Conservation (phyloP, 2,797 vertebrate genomes). For the Astyanax mexicanus region DNA sequence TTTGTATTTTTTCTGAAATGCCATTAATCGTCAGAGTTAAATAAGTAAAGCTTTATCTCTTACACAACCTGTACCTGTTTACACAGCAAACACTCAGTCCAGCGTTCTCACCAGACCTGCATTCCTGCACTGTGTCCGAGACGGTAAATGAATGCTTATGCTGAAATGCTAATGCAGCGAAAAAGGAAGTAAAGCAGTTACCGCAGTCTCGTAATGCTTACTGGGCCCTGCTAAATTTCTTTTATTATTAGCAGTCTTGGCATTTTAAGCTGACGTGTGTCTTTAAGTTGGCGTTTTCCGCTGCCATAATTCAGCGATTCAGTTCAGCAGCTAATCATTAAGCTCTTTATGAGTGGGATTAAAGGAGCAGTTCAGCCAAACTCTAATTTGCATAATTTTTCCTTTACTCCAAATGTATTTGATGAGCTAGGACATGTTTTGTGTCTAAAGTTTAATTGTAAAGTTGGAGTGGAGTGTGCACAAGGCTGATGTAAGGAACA, state of each 20-base stretch:
- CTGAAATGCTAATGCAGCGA: neutral
- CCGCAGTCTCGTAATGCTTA: neutral
- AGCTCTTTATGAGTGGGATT: neutral
- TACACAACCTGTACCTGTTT: constrained; percentile 58
- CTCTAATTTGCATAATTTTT: neutral
- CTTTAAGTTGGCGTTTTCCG: neutral
- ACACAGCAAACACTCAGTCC: constrained; percentile 59
- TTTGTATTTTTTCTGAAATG: neutral
- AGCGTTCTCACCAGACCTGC: constrained; percentile 23
- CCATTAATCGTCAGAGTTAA: neutral
- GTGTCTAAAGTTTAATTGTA: too few relatives aligned
- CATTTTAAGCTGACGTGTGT: neutral
- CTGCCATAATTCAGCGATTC: neutral
- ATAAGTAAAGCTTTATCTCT: constrained; percentile 60
- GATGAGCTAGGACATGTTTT: neutral
- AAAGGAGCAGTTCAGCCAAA: neutral
- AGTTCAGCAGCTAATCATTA: constrained; percentile 1
- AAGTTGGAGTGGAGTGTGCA: too few relatives aligned
- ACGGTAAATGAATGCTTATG: neutral
- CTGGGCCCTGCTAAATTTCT: neutral
- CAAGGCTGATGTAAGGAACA: too few relatives aligned
- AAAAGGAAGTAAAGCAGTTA: neutral
- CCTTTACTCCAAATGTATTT: neutral
- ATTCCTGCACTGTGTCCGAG: neutral
- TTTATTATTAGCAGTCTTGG: neutral